Conservation (phyloP, 1,140 invertebrate genomes). For the Philotrypesis tridentata region DNA sequence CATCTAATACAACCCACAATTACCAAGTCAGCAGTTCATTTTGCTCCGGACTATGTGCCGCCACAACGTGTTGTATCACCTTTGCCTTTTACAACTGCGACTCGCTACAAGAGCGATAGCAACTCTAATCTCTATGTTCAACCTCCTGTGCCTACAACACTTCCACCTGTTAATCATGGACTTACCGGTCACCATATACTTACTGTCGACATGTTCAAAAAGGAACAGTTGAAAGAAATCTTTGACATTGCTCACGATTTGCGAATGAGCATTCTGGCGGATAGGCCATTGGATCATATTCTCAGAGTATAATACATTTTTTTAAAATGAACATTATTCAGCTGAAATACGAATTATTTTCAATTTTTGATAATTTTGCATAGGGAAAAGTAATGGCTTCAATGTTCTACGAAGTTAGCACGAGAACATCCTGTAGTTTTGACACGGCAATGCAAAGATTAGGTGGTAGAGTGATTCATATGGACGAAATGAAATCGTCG, state of each 20-base stretch:
- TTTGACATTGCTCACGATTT: conserved; percentile 95
- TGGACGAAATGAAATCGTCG: conserved; percentile 93
- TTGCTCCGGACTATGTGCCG: conserved; percentile 46
- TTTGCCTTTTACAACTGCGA: conserved; percentile 66
- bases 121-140: conserved; percentile 59
- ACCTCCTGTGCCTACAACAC: conserved; percentile 42
- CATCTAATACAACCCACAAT: conserved; percentile 25
- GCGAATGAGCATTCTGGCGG: conserved; percentile 87
- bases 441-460: conserved; percentile 95
- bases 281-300: conserved; percentile 88
- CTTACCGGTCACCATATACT: conserved; percentile 88
- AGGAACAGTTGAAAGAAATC: conserved; percentile 93
- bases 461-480: conserved; percentile 92
- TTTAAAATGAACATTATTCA: too few species aligned
- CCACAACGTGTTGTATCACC: conserved; percentile 65
- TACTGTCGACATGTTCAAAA: conserved; percentile 89
- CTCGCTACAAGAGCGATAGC: conserved; percentile 64
- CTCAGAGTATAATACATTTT: conserved; percentile 76
- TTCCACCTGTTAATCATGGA: conserved; percentile 68
- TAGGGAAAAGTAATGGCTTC: conserved; percentile 95
- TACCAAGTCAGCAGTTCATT: conserved; percentile 57
- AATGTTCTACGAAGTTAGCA: conserved; percentile 98
- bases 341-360: conserved; percentile 32
- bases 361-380: conserved; percentile 47
- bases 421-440: conserved; percentile 96